Evolutionary conservation across 2,888 invertebrate species (phyloP), one percentile per base, ranked within the genome.

Genomic region (Drosophila borealis): DNA sequence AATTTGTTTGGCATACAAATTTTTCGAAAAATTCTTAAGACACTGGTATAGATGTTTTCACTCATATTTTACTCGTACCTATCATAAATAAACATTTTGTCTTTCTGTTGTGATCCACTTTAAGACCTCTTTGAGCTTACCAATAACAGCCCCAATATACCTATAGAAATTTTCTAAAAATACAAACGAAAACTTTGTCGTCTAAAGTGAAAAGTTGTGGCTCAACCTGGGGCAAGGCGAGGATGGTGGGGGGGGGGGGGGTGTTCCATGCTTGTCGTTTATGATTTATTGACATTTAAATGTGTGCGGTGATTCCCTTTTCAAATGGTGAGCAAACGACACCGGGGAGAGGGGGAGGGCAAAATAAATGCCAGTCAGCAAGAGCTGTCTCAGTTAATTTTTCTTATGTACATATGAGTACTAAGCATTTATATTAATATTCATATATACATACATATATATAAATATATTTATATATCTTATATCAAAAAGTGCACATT

Each of bases 281-380:
- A 80, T 85, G 85, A 89, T 89, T 85, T 87, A 89, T 87, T 87
- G 78, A 70, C 74, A 78, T 85, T 89, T 81, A 85, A 86, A 80
- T 78, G 78, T 60, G 56, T 42, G 39, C 46, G 36, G 14, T 8
- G 55, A 34, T 59, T 48, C 19, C 42, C 21, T 17, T 50, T 45
- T 19, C 13, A 55, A 48, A 54, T 9, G 6, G 33, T 9, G 10
- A 17, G 41, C 55, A 33, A 34, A 42, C 21, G 17, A n/a, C 8
- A n/a, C 4, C 14, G 5, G 8, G 10, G 34, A n/a, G 19, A 41
- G 8, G 19, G 51, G 53, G 21, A 41, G 11, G 14, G 11, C 14
- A 37, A 45, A 46, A 29, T 17, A 34, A 50, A 17, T 33, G 42
- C 14, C 25, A 65, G 39, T 39, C 44, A 70, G 33, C 44, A 34